Conservation (phyloP, 2,888 invertebrate species). For the Yponomeuta sedellus region DNA sequence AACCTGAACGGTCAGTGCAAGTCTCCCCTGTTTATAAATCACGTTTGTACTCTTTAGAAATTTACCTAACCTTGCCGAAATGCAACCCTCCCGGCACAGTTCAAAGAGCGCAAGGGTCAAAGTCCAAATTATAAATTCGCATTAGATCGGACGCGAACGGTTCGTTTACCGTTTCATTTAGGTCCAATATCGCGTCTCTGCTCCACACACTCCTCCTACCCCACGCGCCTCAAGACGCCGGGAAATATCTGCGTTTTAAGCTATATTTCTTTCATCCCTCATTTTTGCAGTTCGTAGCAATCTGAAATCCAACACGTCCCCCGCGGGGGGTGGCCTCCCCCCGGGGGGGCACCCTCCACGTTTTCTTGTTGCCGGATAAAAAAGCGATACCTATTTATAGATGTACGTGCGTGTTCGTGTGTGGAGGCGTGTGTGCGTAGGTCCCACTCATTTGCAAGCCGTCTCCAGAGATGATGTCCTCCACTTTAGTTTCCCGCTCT, state of each 20-base stretch:
- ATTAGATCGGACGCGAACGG: conserved; percentile 76
- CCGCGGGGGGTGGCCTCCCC: conserved; percentile 62
- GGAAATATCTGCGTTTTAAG: conserved; percentile 78
- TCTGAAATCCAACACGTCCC: conserved; percentile 77
- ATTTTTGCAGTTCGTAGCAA: conserved; percentile 79
- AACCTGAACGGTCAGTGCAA: conserved; percentile 17
- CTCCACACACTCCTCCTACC: conserved; percentile 70
- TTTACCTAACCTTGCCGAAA: conserved; percentile 46
- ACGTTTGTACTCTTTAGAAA: conserved; percentile 67
- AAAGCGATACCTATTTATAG: conserved; percentile 77
- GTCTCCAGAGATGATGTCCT: conserved; percentile 75
- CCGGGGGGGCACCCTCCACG: conserved; percentile 58
- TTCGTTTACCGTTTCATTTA: conserved; percentile 77
- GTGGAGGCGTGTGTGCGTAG: conserved; percentile 55
- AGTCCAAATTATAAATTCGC: conserved; percentile 77
- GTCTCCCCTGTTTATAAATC: conserved; percentile 64
- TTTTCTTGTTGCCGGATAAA: conserved; percentile 75
- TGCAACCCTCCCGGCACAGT: conserved; percentile 51
- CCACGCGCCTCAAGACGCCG: conserved; percentile 71
- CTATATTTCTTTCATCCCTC: conserved; percentile 79
- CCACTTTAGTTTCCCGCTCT: conserved; percentile 71
- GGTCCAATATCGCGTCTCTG: conserved; percentile 76
- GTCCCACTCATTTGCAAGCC: conserved; percentile 74
- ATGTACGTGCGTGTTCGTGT: conserved; percentile 67
- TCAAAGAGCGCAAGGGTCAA: conserved; percentile 71